Percentiles rank a stretch among this genome's conserved stretches.
These are phyloP conservation scores for Desoria tigrina DNA, from an alignment of 2,888 invertebrate genomes.

Conservation along the genomic window DNA sequence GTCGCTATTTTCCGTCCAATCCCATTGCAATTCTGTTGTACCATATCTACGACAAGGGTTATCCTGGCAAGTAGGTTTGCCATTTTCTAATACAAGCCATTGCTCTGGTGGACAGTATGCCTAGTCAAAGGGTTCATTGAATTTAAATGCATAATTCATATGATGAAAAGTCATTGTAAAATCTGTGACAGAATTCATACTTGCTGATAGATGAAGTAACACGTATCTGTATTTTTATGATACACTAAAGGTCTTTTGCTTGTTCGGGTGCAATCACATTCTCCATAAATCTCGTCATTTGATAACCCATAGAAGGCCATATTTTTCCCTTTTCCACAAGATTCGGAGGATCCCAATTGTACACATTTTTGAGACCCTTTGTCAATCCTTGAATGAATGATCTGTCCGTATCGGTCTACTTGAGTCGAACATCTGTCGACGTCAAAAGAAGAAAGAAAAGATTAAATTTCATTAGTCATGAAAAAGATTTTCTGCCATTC, in stretches of 20 bases:
- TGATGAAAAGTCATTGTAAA: background rate
- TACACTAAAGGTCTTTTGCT: conserved; percentile 26
- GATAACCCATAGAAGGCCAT: conserved; percentile 35
- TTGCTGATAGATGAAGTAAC: conserved; percentile 38
- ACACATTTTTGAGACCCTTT: conserved; percentile 14
- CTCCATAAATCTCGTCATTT: conserved; percentile 17
- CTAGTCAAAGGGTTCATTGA: conserved; percentile 10
- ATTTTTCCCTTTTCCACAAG: conserved; percentile 24
- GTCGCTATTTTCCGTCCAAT: conserved; percentile 7
- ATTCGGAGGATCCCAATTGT: conserved; percentile 2
- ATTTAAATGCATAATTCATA: conserved; percentile 2
- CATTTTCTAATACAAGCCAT: conserved; percentile 21
- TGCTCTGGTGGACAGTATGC: conserved; percentile 21
- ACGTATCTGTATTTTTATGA: conserved; percentile 26
- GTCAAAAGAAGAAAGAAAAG: background rate
- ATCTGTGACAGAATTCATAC: conserved; percentile 9
- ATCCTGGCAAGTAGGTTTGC: conserved; percentile 1
- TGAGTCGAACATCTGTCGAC: background rate
- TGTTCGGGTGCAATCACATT: conserved; percentile 31
- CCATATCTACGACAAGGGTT: conserved; percentile 26
- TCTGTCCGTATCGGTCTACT: too few relatives aligned
- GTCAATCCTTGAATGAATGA: background rate
- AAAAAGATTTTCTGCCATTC: too few relatives aligned
- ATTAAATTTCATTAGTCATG: background rate
- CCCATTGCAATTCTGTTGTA: background rate